Percentiles rank a stretch among this genome's conserved stretches.
Evolutionary conservation across 2,888 invertebrate species (phyloP).

Genomic region (Agrochola macilenta): DNA sequence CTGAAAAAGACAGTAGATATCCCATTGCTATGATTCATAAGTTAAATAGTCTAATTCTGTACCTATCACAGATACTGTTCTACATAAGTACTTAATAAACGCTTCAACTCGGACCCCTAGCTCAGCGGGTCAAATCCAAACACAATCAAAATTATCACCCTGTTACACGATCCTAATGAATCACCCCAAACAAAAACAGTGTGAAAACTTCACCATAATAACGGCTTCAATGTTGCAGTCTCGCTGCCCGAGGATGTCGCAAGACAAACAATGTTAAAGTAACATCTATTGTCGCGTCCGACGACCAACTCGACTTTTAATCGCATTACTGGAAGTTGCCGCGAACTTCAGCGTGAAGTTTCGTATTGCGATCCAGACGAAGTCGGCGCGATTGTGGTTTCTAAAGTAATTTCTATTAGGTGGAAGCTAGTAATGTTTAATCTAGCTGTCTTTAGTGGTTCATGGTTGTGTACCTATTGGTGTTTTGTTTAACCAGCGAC

Average conservation of each 20-base stretch:
- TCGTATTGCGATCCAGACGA: conserved; percentile 60
- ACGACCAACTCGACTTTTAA: conserved; percentile 78
- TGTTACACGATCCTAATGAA: conserved; percentile 55
- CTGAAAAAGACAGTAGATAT: neutral
- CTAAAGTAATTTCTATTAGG: conserved; percentile 66
- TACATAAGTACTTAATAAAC: neutral
- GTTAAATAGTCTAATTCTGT: neutral
- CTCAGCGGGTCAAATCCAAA: conserved; percentile 21
- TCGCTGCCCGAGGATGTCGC: conserved; percentile 57
- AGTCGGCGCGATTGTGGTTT: conserved; percentile 60
- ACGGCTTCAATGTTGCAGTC: conserved; percentile 59
- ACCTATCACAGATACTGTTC: neutral
- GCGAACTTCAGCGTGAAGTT: conserved; percentile 72
- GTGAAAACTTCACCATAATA: conserved; percentile 61
- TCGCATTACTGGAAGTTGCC: conserved; percentile 78
- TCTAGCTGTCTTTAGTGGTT: conserved; percentile 51
- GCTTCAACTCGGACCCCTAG: neutral
- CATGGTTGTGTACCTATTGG: conserved; percentile 2
- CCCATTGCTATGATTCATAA: neutral
- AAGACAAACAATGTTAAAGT: conserved; percentile 80
- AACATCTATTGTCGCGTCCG: conserved; percentile 78
- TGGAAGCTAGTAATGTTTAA: conserved; percentile 61
- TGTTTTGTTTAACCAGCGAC: neutral
- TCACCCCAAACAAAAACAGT: conserved; percentile 60
- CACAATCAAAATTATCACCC: conserved; percentile 35